Base-by-base conservation (phyloP, 2,113 vertebrate species). In the Crypturellus undulatus region DNA sequence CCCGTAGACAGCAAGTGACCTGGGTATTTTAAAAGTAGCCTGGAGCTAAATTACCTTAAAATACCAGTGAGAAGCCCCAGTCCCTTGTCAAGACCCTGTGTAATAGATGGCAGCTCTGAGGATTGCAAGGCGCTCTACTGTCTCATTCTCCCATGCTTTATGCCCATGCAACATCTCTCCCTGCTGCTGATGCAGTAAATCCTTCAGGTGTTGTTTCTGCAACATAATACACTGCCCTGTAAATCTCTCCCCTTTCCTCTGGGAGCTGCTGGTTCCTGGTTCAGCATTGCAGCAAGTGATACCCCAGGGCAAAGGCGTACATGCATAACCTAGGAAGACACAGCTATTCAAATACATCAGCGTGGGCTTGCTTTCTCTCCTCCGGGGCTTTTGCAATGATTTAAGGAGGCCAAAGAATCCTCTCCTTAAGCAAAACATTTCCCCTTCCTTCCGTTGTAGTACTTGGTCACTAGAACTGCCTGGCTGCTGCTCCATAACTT, bases 181-280 rank as follows among this genome's bases (percentile, higher is more conserved):
- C 58, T 77, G 84, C 70, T 70, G 25, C 85, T 1, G 2, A 10
- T 3, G 90, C 88, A 70, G 88, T 96, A 96, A 97, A 97, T 97
- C 95, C 92, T 94, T 95, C 93, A 58, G 73, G 36, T 8, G 63
- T 0, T 64, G 84, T 8, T 91, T 77, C 64, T 12, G 4, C 3
- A 2, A 73, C 6, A 8, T 11, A 38, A 54, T 68, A 22, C 8
- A 0, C 65, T 3, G 65, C 58, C 67, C 73, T 76, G 76, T 96
- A 94, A 97, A 97, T 97, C 95, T 94, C 94, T 8, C 76, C 72
- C 72, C 95, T 92, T 88, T 92, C 88, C 62, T 49, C 47, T 2
- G 0, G 59, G 96, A 96, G 92, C 92, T 82, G 90, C 93, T 90
- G 88, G 95, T 96, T 97, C 96, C 94, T 95, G 90, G 95, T 32